Conservation (phyloP, 2,888 invertebrate species). For the Phorcus lineatus region DNA sequence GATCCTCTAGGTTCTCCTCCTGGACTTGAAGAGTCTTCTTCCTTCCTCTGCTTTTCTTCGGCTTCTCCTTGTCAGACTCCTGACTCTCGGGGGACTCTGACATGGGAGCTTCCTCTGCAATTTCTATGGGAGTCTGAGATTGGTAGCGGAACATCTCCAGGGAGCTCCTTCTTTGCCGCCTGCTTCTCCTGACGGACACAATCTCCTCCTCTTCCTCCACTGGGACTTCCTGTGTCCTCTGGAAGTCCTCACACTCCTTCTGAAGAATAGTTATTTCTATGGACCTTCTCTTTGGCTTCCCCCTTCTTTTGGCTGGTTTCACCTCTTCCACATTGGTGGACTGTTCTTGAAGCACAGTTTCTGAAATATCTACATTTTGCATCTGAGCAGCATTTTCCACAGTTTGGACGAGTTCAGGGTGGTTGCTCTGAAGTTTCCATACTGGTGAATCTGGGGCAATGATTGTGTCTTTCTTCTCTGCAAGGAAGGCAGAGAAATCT, state of each 20-base stretch:
- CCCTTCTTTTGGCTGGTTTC: background rate
- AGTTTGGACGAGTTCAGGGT: background rate
- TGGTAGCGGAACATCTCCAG: constrained; percentile 17
- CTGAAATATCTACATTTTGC: background rate
- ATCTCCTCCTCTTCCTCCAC: background rate
- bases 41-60: background rate
- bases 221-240: background rate
- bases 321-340: background rate
- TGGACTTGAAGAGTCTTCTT: background rate
- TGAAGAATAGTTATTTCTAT: background rate
- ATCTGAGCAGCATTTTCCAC: background rate
- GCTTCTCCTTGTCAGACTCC: background rate
- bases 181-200: background rate
- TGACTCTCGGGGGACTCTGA: background rate
- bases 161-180: background rate
- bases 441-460: background rate
- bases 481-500: background rate
- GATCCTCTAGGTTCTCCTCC: constrained; percentile 45
- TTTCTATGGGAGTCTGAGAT: background rate
- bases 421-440: background rate
- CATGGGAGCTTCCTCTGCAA: background rate
- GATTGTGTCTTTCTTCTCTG: background rate
- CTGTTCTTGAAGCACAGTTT: background rate
- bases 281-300: background rate
- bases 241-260: constrained; percentile 9